Percentiles rank a stretch among this genome's conserved stretches.
Conservation (phyloP, 1,140 invertebrate genomes). For the Drosophila orosa region DNA sequence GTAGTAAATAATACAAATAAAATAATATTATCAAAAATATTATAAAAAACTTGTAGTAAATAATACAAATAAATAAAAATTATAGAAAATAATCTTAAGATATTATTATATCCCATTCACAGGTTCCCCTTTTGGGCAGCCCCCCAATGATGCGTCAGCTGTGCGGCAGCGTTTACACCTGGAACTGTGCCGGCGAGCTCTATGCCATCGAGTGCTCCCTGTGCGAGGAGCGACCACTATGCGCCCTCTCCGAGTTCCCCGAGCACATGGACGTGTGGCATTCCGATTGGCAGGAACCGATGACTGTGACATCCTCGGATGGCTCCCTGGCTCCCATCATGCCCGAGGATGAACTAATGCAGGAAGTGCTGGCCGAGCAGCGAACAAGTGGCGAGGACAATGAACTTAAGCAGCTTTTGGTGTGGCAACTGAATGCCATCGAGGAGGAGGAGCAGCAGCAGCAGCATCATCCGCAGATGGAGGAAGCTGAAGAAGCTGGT, state of each 20-base stretch:
- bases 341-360: slow-evolving; percentile 72
- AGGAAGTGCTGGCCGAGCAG: slow-evolving; percentile 68
- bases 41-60: no score
- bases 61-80: background rate
- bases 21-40: background rate
- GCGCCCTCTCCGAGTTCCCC: slow-evolving; percentile 67
- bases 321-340: background rate
- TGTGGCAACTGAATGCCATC: slow-evolving; percentile 57
- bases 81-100: background rate
- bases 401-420: slow-evolving; percentile 67
- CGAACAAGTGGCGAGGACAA: slow-evolving; percentile 58
- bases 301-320: background rate
- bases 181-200: slow-evolving; percentile 72
- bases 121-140: no score
- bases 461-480: no score
- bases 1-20: background rate
- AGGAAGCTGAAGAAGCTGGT: background rate
- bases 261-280: slow-evolving; percentile 80
- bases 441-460: slow-evolving; percentile 19
- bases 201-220: slow-evolving; percentile 74
- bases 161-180: slow-evolving; percentile 74
- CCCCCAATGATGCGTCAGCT: slow-evolving; percentile 40
- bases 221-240: slow-evolving; percentile 72
- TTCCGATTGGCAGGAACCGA: slow-evolving; percentile 55
- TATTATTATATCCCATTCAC: background rate